Conservation (phyloP, 1,140 invertebrate species). For the Heliconius congener region DNA sequence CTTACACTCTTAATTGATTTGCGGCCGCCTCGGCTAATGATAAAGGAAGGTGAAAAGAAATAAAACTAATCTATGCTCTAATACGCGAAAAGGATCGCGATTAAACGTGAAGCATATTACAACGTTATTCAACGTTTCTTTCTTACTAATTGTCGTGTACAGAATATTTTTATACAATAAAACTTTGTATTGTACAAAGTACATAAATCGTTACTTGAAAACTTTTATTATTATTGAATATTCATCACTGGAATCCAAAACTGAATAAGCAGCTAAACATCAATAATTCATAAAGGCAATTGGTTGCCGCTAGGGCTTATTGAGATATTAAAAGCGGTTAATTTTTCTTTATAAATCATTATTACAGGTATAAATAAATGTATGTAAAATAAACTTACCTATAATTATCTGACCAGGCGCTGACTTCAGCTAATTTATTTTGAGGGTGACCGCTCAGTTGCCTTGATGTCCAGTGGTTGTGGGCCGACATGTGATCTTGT, state of each 20-base stretch:
- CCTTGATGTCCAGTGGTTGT: conserved; percentile 75
- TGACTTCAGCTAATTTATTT: conserved; percentile 77
- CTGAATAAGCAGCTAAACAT: conserved; percentile 59
- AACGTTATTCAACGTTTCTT: background rate
- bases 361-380: conserved; percentile 26
- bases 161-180: background rate
- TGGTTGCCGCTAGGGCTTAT: conserved; percentile 57
- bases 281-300: conserved; percentile 71
- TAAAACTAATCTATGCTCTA: conserved; percentile 55
- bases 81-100: background rate
- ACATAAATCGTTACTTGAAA: conserved; percentile 1
- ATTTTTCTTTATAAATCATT: conserved; percentile 38
- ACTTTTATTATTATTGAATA: conserved; percentile 64
- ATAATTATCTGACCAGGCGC: conserved; percentile 80
- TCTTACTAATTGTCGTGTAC: background rate
- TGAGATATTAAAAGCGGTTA: conserved; percentile 53
- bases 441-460: conserved; percentile 70
- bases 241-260: conserved; percentile 54
- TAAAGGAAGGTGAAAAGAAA: conserved; percentile 79
- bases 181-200: background rate
- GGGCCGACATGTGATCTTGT: conserved; percentile 73
- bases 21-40: conserved; percentile 79
- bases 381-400: conserved; percentile 62
- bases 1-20: conserved; percentile 81
- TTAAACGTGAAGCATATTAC: background rate